Conservation (phyloP, 1,140 invertebrate genomes). For the Bradysia coprophila region DNA sequence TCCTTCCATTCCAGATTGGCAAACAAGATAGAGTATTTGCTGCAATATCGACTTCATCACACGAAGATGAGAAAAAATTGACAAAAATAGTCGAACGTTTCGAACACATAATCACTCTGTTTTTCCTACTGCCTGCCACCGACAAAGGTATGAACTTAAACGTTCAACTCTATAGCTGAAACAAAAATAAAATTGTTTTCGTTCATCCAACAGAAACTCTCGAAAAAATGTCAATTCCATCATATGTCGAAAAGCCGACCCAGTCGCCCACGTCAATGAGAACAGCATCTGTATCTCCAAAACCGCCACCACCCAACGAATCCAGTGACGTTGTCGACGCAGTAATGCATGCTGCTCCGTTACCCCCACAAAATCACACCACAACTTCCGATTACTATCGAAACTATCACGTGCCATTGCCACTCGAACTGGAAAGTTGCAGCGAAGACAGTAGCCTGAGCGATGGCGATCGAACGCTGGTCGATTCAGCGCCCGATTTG, state of each 20-base stretch:
- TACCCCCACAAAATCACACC: too few species aligned
- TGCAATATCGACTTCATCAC: too few species aligned
- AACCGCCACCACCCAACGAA: neutral
- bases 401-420: neutral
- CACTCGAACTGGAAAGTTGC: slow-evolving; percentile 33
- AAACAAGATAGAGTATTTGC: too few species aligned
- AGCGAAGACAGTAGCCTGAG: slow-evolving; percentile 62
- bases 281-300: neutral
- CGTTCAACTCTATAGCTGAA: too few species aligned
- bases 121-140: slow-evolving; percentile 36
- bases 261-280: neutral
- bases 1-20: too few species aligned
- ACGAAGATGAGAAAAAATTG: neutral
- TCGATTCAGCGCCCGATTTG: slow-evolving; percentile 32
- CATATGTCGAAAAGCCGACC: too few species aligned
- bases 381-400: neutral
- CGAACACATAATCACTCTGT: slow-evolving; percentile 33
- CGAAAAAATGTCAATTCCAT: slow-evolving; percentile 32
- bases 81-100: neutral
- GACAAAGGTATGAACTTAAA: slow-evolving; percentile 33
- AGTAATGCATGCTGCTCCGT: slow-evolving; percentile 13
- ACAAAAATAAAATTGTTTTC: neutral
- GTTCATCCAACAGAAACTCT: slow-evolving; percentile 20
- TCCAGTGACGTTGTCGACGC: slow-evolving; percentile 17
- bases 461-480: slow-evolving; percentile 51